These are phyloP conservation scores for Phyto melanocephala DNA, from an alignment of 2,888 invertebrate genomes.

Conservation along the genomic window DNA sequence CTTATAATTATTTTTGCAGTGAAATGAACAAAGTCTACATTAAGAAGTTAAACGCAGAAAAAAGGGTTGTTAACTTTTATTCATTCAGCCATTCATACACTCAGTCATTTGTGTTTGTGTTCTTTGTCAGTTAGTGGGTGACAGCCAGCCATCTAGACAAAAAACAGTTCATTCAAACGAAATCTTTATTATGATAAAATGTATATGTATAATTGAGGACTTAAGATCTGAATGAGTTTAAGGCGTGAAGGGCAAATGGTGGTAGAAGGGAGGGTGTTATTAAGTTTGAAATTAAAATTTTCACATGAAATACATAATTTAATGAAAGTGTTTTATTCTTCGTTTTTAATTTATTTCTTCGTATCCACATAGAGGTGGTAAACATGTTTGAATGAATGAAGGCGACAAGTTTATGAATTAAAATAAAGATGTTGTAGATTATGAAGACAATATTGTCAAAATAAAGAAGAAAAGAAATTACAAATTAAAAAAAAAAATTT, in stretches of 20 bases:
- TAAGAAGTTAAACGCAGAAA: slow-evolving; percentile 39
- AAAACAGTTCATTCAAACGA: slow-evolving; percentile 49
- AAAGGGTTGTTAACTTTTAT: slow-evolving; percentile 51
- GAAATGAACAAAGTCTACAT: slow-evolving; percentile 57
- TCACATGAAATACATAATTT: slow-evolving; percentile 77
- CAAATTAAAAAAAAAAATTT: neutral
- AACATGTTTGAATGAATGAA: slow-evolving; percentile 32
- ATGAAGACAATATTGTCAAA: slow-evolving; percentile 34
- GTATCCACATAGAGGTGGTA: slow-evolving; percentile 21
- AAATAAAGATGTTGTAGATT: slow-evolving; percentile 57
- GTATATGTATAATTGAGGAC: slow-evolving; percentile 60
- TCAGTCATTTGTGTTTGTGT: slow-evolving; percentile 26
- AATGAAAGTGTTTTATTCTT: slow-evolving; percentile 65
- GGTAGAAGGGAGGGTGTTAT: slow-evolving; percentile 6
- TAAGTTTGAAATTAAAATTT: slow-evolving; percentile 77
- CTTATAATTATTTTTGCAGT: slow-evolving; percentile 51
- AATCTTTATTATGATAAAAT: slow-evolving; percentile 65
- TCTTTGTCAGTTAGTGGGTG: slow-evolving; percentile 28
- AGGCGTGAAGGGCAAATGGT: neutral
- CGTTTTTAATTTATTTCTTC: neutral
- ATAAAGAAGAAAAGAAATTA: slow-evolving; percentile 30
- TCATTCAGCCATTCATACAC: neutral
- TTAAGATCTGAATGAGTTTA: slow-evolving; percentile 38
- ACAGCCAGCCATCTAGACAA: slow-evolving; percentile 39
- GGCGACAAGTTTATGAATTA: slow-evolving; percentile 42